A percentile compares a stretch with the other conserved stretches of the same genome.
Evolutionary conservation across 2,113 vertebrate genomes (phyloP).

Genomic region (Anhinga rufa): DNA sequence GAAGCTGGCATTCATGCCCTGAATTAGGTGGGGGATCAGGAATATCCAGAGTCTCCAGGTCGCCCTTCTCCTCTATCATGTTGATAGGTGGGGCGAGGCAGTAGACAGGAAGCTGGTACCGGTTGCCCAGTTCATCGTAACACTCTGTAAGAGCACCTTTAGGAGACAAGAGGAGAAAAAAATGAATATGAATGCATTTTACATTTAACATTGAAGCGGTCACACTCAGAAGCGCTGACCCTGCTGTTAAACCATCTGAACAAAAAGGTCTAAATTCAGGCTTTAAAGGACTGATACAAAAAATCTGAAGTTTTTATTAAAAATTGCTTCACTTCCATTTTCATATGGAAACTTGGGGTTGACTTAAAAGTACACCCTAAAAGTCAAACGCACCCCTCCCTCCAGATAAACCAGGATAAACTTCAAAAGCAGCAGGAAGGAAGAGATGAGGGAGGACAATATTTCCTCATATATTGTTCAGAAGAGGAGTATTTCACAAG

Average conservation of each 20-base stretch:
- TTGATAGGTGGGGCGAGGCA: conserved; percentile 95
- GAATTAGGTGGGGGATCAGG: conserved; percentile 79
- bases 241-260: background rate
- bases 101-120: conserved; percentile 97
- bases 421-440: background rate
- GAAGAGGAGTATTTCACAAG: background rate
- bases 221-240: background rate
- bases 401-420: background rate
- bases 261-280: background rate
- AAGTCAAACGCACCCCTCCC: background rate
- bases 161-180: background rate
- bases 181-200: background rate
- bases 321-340: background rate
- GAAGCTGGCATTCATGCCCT: conserved; percentile 90
- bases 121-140: conserved; percentile 96
- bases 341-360: background rate
- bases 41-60: conserved; percentile 83
- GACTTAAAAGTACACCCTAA: background rate
- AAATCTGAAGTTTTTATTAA: background rate
- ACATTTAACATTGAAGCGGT: background rate
- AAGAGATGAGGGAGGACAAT: background rate
- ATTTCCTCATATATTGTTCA: background rate
- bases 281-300: background rate
- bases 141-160: conserved; percentile 94
- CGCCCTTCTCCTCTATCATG: conserved; percentile 96